Evolutionary conservation across 2,113 vertebrate species (phyloP), one percentile per base, ranked within the genome.

Genomic region (Drymodes brunneopygia): DNA sequence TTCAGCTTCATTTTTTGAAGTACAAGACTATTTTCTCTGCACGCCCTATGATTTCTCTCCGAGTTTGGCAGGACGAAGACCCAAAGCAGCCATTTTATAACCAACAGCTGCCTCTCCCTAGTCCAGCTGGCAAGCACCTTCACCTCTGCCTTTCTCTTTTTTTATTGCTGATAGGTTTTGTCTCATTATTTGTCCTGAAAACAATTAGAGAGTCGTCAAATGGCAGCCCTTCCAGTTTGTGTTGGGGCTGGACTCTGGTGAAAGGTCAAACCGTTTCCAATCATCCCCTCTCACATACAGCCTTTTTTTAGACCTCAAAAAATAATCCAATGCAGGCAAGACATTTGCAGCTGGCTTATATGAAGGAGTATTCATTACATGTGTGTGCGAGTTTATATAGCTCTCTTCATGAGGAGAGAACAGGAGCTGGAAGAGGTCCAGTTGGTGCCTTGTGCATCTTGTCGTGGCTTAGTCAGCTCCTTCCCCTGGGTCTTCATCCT

Each of bases 91-190:
- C 85, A 74, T 95, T 94, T 88, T 95, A 87, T 67, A 90, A 73
- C 65, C 85, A 73, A 38, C 81, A 90, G 53, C 88, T 92, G 85
- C 56, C 28, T 94, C 44, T 92, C 29, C 20, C 29, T 45, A 17
- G 29, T 83, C 90, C 85, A 92, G 79, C 94, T 95, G 93, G 82
- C 75, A 93, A 74, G n/a, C 12, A 84, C 51, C n/a, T 78, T 95
- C 75, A 77, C 60, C 67, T 83, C 72, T 86, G 31, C 38, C 74
- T 92, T 83, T 60, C 22, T 70, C 11, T 47, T 88, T 87, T 66
- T 79, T 88, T 31, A 24, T 11, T 90, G 38, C 58, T 77, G 90
- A 74, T 54, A 42, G 54, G 12, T 85, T 93, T 91, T 90, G 42
- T 64, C 71, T 77, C 60, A n/a, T 86, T 58, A 40, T 45, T 15